Evolutionary conservation across 2,888 invertebrate genomes (phyloP).

Genomic region (Reticulitermes lucifugus): DNA sequence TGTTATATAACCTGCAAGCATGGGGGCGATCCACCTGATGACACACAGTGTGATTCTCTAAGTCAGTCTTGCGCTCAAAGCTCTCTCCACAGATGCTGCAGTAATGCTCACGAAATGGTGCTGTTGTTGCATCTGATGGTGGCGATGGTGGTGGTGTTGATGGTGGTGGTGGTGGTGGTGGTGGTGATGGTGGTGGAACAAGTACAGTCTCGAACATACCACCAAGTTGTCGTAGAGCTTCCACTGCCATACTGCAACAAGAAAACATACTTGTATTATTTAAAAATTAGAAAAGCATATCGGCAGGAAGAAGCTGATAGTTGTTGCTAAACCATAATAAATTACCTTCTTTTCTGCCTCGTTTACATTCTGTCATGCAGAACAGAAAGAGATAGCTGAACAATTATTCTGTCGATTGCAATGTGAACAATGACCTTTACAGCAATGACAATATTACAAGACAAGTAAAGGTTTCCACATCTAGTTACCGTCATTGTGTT

Average conservation of each 20-base stretch:
- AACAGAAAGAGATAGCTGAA: too few relatives aligned
- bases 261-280: not conserved
- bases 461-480: too few relatives aligned
- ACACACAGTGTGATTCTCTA: slow-evolving; percentile 49
- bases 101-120: slow-evolving; percentile 25
- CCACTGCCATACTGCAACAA: slow-evolving; percentile 62
- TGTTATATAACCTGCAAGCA: slow-evolving; percentile 56
- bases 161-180: not conserved
- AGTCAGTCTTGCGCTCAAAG: slow-evolving; percentile 46
- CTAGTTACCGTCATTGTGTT: too few relatives aligned
- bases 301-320: too few relatives aligned
- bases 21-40: slow-evolving; percentile 49
- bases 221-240: slow-evolving; percentile 64
- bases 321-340: too few relatives aligned
- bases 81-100: slow-evolving; percentile 46
- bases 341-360: too few relatives aligned
- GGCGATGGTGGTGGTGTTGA: not conserved
- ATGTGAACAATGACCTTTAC: too few relatives aligned
- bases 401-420: too few relatives aligned
- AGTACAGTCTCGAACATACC: slow-evolving; percentile 59
- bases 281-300: too few relatives aligned
- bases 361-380: too few relatives aligned
- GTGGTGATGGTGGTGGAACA: not conserved
- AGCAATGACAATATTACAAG: too few relatives aligned
- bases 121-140: not conserved